Base-by-base conservation (phyloP, 2,888 invertebrate genomes). In the Xanthia icteritia region DNA sequence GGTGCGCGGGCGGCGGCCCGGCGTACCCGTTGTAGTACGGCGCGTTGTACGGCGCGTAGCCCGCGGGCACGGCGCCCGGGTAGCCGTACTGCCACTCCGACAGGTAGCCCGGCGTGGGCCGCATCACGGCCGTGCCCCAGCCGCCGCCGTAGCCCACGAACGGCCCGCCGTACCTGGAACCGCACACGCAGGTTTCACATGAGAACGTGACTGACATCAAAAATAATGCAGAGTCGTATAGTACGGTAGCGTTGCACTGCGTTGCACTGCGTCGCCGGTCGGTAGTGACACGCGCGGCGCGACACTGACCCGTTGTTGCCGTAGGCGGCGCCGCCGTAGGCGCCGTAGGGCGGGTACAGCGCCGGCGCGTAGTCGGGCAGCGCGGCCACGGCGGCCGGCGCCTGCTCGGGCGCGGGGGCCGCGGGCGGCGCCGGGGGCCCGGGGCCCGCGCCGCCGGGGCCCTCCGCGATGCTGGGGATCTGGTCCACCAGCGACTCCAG, bases 401-500 rank as follows among this genome's bases (percentile, higher is more conserved):
- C 82, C 82, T 85, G 85, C 58, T 82, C 86, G 82, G 82, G 89
- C 73, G 83, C 83, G 65, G 86, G 89, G n/a, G 8, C 64, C 77
- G 83, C 83, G 63, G 81, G 76, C 9, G 81, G 82, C 73, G 76
- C 81, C 85, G 68, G 74, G 77, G 77, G 79, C 31, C 67, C 51
- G 36, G 78, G 85, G 65, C 82, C 89, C 67, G 83, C 89, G 75
- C 78, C 81, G 86, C 88, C 89, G 75, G 97, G 97, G 11, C 98
- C 98, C 89, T 98, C 98, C 76, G 98, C 98, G 94, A 98, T 98
- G 90, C 98, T 98, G 71, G 99, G 99, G 94, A 99, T 99, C 97
- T 99, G 99, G 96, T 99, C 99, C 84, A 99, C 99, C 68, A 99
- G 97, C 63, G 98, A 99, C 94, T 99, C 99, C 67, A 99, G 97